Base-by-base conservation (phyloP, 2,113 vertebrate species). In the Elgaria multicarinata region DNA sequence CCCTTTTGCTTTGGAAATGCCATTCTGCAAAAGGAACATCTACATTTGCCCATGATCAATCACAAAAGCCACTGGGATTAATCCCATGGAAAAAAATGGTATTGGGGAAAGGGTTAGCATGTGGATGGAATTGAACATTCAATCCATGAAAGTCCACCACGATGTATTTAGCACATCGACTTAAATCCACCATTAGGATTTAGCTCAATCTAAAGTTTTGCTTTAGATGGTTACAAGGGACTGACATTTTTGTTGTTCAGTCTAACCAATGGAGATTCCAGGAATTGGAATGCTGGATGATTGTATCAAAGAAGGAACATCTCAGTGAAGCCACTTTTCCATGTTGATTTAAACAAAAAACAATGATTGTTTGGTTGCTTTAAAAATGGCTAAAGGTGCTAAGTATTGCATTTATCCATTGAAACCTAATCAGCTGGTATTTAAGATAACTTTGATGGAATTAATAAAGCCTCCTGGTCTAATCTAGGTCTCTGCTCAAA, bases 371-470 rank as follows among this genome's bases (percentile, higher is more conserved):
- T 64, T 62, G 58, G 58, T 62, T 18, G 58, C 79, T 82, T 81
- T 46, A 42, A 42, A 22, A 85, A 71, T 16, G 16, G n/a, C 42
- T 79, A 72, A 31, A 58, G 36, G 39, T 16, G 69, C 69, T 67
- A 44, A 82, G 5, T 44, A 74, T 82, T 82, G 44, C 28, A 33
- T 36, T 74, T 16, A 82, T 13, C 36, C 42, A 77, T 44, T 77
- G 42, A 77, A 42, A 18, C 39, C 53, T 75, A 58, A 58, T 44
- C 88, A 94, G 83, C 14, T 2, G 46, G 81, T 62, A 88, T 91
- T 84, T 92, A 91, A 72, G 31, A 76, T 44, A 76, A 55, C 24
- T 91, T 88, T 86, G 89, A 78, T 69, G 44, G 53, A n/a, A 87
- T 16, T 9, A 83, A 18, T 44, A 77, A 77, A 89, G 42, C 6